Evolutionary conservation across 2,113 vertebrate species (phyloP).

Genomic region (Cyprinus carpio): DNA sequence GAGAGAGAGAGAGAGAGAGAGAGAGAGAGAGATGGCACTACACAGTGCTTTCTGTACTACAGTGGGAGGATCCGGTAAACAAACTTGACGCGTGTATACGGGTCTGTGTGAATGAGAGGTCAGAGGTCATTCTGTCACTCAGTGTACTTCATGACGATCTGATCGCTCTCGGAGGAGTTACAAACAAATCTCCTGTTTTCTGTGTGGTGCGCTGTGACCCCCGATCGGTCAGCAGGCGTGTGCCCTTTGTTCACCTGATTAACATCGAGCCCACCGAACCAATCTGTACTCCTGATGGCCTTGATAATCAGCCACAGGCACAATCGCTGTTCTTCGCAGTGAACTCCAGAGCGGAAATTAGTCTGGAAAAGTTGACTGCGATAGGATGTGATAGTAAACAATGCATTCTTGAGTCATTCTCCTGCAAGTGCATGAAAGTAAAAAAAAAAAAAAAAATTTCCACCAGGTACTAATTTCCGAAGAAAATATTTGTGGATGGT

Average conservation of each 20-base stretch:
- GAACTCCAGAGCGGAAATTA: not conserved
- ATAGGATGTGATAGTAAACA: not conserved
- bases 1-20: not conserved
- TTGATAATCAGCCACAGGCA: not conserved
- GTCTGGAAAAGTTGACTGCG: constrained; percentile 4
- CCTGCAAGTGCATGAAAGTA: not conserved
- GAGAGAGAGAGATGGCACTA: not conserved
- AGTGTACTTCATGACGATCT: constrained; percentile 19
- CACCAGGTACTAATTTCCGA: not conserved
- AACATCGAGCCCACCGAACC: not conserved
- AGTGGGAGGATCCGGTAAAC: not conserved
- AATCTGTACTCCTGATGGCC: not conserved
- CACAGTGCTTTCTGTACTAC: not conserved
- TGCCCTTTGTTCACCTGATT: constrained; percentile 27
- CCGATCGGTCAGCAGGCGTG: not conserved
- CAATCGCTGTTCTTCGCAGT: not conserved
- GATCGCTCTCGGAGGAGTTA: constrained; percentile 41
- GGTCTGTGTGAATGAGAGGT: not conserved
- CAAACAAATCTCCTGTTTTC: constrained; percentile 36
- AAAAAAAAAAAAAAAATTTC: not conserved
- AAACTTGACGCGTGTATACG: not conserved
- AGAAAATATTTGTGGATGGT: not conserved
- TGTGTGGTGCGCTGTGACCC: not conserved
- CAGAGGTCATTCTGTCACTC: not conserved
- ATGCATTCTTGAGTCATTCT: not conserved